These are phyloP conservation scores for Plectrocnemia conspersa DNA, from an alignment of 1,140 invertebrate species.

Conservation along the genomic window DNA sequence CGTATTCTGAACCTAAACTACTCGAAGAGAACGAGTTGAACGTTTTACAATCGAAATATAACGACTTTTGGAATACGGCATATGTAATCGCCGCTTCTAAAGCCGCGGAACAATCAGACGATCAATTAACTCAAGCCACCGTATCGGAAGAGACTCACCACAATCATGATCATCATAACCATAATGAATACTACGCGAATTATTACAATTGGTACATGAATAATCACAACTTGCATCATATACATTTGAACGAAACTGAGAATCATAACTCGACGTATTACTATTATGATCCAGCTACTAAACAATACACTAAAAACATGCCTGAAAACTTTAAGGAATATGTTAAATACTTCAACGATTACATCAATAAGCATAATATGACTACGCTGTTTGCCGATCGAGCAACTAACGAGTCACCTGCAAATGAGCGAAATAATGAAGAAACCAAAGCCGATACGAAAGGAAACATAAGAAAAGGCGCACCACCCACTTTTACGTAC, in stretches of 20 bases:
- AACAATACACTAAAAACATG: constrained; percentile 12
- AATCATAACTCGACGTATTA: constrained; percentile 16
- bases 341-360: constrained; percentile 19
- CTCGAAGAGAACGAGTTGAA: no score
- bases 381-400: constrained; percentile 6
- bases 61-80: no score
- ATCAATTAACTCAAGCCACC: no score
- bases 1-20: no score
- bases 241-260: neutral
- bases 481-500: no score
- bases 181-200: neutral
- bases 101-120: no score
- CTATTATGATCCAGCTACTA: constrained; percentile 17
- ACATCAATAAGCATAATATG: constrained; percentile 12
- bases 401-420: neutral
- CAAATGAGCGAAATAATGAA: no score
- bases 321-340: constrained; percentile 14
- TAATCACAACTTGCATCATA: neutral
- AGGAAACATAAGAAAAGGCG: no score
- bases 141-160: no score
- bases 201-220: neutral
- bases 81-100: no score
- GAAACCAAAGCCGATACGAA: no score
- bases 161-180: neutral
- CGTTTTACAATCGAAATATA: no score